Conservation (phyloP, 2,797 vertebrate genomes). For the Manis javanica region DNA sequence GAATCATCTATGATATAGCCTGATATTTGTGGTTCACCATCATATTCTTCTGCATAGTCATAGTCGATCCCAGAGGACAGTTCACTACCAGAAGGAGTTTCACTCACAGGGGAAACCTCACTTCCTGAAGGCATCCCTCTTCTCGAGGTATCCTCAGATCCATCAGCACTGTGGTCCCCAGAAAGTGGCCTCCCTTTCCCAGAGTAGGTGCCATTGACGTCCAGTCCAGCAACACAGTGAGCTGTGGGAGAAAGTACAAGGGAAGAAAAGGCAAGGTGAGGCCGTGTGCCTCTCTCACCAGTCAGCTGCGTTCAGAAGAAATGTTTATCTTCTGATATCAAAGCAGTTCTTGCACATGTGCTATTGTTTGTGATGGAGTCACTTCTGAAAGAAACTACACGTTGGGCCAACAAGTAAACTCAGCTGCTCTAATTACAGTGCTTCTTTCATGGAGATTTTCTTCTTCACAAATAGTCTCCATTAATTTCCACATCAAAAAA, state of each 20-base stretch:
- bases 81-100: constrained; percentile 39
- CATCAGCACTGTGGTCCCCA: neutral
- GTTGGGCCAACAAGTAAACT: constrained; percentile 54
- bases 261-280: neutral
- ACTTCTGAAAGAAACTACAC: constrained; percentile 59
- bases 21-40: constrained; percentile 75
- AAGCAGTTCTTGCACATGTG: constrained; percentile 33
- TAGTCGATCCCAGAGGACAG: constrained; percentile 64
- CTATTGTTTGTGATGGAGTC: constrained; percentile 63
- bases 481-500: neutral
- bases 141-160: neutral
- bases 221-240: constrained; percentile 34
- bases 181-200: constrained; percentile 18
- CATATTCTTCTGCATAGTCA: constrained; percentile 83
- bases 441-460: constrained; percentile 18
- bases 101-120: constrained; percentile 29
- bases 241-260: constrained; percentile 27
- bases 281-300: neutral
- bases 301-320: neutral
- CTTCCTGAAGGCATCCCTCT: neutral
- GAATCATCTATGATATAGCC: constrained; percentile 81
- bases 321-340: constrained; percentile 51
- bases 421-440: constrained; percentile 49
- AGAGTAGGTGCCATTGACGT: constrained; percentile 71
- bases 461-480: neutral